These are phyloP conservation scores for Xestia ashworthii DNA, from an alignment of 2,888 invertebrate genomes.

Conservation along the genomic window DNA sequence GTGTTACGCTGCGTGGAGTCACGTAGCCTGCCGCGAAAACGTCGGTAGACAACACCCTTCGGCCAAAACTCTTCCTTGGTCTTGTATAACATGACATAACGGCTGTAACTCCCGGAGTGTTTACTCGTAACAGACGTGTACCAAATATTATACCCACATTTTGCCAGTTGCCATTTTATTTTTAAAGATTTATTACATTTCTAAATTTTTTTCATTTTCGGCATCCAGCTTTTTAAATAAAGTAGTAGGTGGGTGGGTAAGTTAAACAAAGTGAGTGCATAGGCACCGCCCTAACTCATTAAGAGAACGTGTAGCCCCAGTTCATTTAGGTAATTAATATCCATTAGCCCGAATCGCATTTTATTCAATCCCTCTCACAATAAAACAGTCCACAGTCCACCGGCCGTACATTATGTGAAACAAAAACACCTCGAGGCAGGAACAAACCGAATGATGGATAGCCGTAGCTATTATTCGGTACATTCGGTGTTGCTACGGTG, in stretches of 20 bases:
- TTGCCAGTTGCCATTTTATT: not conserved
- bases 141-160: not conserved
- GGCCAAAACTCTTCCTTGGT: too few species aligned
- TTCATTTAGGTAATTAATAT: conserved; percentile 37
- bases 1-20: too few species aligned
- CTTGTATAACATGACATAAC: not conserved
- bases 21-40: too few species aligned
- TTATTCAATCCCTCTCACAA: conserved; percentile 21
- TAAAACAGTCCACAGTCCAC: conserved; percentile 20
- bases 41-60: too few species aligned
- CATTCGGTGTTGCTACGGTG: conserved; percentile 11
- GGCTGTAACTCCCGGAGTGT: not conserved
- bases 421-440: conserved; percentile 30
- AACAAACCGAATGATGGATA: conserved; percentile 34
- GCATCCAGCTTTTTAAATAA: not conserved
- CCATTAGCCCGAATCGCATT: conserved; percentile 36
- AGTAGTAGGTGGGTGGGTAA: not conserved
- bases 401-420: conserved; percentile 6
- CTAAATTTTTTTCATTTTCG: too few species aligned
- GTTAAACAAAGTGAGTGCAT: not conserved
- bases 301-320: not conserved
- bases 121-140: not conserved
- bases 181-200: too few species aligned
- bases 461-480: conserved; percentile 34
- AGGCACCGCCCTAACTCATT: not conserved